Percentiles rank a stretch among this genome's conserved stretches.
Conservation (phyloP, 1,140 invertebrate species). For the Aphis craccivora region DNA sequence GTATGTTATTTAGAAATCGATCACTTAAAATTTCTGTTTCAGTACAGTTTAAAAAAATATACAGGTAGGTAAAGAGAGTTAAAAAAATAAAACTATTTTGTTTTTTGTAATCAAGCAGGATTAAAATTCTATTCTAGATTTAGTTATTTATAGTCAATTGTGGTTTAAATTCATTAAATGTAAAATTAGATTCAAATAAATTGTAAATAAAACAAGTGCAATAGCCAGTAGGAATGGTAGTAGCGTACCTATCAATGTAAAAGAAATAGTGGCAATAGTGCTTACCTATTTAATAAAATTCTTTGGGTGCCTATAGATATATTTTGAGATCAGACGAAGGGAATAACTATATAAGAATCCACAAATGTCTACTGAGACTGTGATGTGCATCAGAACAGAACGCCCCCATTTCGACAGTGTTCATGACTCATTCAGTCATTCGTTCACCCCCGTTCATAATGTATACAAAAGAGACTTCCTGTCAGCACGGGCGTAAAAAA, state of each 20-base stretch:
- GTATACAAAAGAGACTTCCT: background rate
- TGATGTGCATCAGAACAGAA: slow-evolving; percentile 52
- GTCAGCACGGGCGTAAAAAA: background rate
- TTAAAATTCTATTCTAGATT: too few relatives aligned
- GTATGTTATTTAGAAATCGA: background rate
- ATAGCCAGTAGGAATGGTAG: background rate
- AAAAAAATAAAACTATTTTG: too few relatives aligned
- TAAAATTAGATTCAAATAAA: background rate
- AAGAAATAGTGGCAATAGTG: background rate
- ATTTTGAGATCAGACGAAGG: background rate
- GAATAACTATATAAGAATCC: slow-evolving; percentile 16
- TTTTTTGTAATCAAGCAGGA: too few relatives aligned
- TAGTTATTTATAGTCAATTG: background rate
- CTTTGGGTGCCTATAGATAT: background rate
- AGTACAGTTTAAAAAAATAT: background rate
- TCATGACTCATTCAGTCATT: slow-evolving; percentile 55
- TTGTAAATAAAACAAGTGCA: too few relatives aligned
- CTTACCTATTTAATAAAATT: background rate
- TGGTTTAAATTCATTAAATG: background rate
- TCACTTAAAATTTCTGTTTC: background rate
- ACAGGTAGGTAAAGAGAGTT: too few relatives aligned
- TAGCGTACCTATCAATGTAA: background rate
- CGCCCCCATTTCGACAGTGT: slow-evolving; percentile 45
- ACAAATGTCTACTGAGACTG: background rate
- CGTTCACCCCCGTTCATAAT: slow-evolving; percentile 19